Conservation (phyloP, 1,140 invertebrate species). For the Drosophila suzukii region DNA sequence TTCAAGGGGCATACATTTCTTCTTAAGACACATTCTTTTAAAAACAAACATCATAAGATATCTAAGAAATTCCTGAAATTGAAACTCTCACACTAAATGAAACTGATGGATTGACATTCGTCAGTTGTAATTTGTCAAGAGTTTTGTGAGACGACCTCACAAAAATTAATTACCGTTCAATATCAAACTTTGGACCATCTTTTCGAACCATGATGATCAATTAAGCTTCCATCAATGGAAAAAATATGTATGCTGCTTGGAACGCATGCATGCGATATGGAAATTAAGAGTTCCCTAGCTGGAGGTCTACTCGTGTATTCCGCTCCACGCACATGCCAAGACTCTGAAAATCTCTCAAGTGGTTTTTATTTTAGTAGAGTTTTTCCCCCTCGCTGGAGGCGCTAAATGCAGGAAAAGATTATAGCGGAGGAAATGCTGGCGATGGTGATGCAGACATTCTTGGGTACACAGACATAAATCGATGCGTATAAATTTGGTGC, state of each 20-base stretch:
- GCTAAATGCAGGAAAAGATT: slow-evolving; percentile 77
- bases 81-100: slow-evolving; percentile 11
- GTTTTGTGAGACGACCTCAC: neutral
- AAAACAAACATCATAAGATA: neutral
- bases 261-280: slow-evolving; percentile 42
- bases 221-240: slow-evolving; percentile 33
- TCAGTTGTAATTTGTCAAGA: slow-evolving; percentile 28
- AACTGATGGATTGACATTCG: slow-evolving; percentile 13
- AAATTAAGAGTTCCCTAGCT: slow-evolving; percentile 25
- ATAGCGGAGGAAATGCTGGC: slow-evolving; percentile 52
- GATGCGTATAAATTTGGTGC: slow-evolving; percentile 69
- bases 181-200: slow-evolving; percentile 10
- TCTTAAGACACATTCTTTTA: neutral
- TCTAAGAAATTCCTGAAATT: neutral
- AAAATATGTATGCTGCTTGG: neutral
- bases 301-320: slow-evolving; percentile 18
- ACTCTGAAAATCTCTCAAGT: slow-evolving; percentile 68
- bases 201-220: slow-evolving; percentile 9
- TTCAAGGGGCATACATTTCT: too few species aligned
- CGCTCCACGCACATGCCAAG: slow-evolving; percentile 30
- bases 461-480: slow-evolving; percentile 43
- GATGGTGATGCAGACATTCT: slow-evolving; percentile 31
- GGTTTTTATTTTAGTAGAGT: slow-evolving; percentile 26
- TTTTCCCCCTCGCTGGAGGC: slow-evolving; percentile 48
- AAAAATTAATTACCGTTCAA: slow-evolving; percentile 26